Evolutionary conservation across 2,888 invertebrate genomes (phyloP).

Genomic region (Sesamia inferens): DNA sequence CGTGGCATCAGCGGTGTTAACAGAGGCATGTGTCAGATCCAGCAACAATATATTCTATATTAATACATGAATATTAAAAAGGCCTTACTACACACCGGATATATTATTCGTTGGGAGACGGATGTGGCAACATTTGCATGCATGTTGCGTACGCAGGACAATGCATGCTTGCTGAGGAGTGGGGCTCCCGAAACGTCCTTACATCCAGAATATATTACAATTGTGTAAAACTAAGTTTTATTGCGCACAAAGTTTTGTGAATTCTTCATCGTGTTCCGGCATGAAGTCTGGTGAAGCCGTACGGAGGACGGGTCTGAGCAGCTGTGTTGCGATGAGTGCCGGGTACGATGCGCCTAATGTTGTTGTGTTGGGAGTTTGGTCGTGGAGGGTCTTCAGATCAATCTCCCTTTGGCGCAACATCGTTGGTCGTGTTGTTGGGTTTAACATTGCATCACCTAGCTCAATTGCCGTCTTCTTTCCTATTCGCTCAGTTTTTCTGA

Average conservation of each 20-base stretch:
- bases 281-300: too few species aligned
- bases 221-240: conserved; percentile 41
- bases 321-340: too few species aligned
- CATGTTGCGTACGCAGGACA: conserved; percentile 73
- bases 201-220: conserved; percentile 51
- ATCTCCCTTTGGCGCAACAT: too few species aligned
- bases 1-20: conserved; percentile 24
- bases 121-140: conserved; percentile 86
- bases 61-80: conserved; percentile 56
- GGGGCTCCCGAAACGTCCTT: conserved; percentile 58
- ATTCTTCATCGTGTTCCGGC: too few species aligned
- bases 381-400: too few species aligned
- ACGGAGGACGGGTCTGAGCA: too few species aligned
- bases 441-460: too few species aligned
- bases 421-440: too few species aligned
- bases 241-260: neutral
- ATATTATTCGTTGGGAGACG: conserved; percentile 82
- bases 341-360: too few species aligned
- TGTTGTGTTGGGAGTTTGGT: too few species aligned
- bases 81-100: conserved; percentile 78
- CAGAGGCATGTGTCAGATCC: conserved; percentile 13
- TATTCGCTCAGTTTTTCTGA: too few species aligned
- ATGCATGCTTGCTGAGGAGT: conserved; percentile 55
- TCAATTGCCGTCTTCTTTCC: too few species aligned
- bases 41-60: conserved; percentile 51